Conservation (phyloP, 2,888 invertebrate species). For the Nephrotoma appendiculata region DNA sequence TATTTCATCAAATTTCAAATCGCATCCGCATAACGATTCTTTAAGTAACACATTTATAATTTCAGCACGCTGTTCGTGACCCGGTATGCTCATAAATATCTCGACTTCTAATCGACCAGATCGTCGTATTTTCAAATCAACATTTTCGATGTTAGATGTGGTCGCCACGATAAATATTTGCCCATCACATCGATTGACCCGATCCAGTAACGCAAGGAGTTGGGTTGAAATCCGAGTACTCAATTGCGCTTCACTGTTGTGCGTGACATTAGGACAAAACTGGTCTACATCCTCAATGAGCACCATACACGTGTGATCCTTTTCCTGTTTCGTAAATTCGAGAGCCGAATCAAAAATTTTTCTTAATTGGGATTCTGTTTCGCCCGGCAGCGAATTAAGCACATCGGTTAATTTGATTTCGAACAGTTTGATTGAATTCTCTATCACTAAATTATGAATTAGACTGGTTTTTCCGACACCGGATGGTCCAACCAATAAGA, state of each 20-base stretch:
- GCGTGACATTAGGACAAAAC: constrained; percentile 27
- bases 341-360: constrained; percentile 33
- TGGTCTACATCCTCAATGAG: constrained; percentile 33
- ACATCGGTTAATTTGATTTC: constrained; percentile 32
- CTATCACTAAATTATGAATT: constrained; percentile 33
- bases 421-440: constrained; percentile 33
- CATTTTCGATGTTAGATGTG: constrained; percentile 33
- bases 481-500: constrained; percentile 32
- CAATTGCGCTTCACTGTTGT: constrained; percentile 22
- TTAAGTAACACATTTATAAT: constrained; percentile 28
- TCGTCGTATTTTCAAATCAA: constrained; percentile 35
- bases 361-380: constrained; percentile 34
- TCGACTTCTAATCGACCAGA: constrained; percentile 41
- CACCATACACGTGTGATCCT: constrained; percentile 24
- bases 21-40: constrained; percentile 11
- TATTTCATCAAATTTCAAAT: constrained; percentile 12
- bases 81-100: constrained; percentile 36
- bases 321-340: constrained; percentile 14
- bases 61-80: constrained; percentile 28
- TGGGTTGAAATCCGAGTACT: constrained; percentile 32
- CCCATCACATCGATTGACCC: constrained; percentile 19
- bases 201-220: constrained; percentile 35
- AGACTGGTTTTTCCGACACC: constrained; percentile 44
- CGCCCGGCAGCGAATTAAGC: constrained; percentile 36
- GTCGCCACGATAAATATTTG: constrained; percentile 39